Evolutionary conservation across 1,140 invertebrate genomes (phyloP).

Genomic region (Panulirus ornatus): DNA sequence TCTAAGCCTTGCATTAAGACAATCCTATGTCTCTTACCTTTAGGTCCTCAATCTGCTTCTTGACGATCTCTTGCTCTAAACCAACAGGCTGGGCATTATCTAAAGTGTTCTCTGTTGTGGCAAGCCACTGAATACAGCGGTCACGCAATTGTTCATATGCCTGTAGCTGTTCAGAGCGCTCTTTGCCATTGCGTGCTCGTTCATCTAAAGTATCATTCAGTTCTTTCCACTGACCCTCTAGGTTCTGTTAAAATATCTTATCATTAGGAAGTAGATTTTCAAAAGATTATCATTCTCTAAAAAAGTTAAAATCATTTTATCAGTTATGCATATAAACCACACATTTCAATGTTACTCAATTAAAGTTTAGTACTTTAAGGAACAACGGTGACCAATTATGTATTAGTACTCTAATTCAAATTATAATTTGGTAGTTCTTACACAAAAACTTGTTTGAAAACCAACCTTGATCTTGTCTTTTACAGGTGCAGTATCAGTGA

Average conservation of each 20-base stretch:
- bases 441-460: too few relatives aligned
- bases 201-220: constrained; percentile 87
- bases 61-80: constrained; percentile 90
- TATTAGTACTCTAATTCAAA: too few relatives aligned
- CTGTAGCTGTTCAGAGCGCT: constrained; percentile 88
- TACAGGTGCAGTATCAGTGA: constrained; percentile 91
- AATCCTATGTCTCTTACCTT: constrained; percentile 83
- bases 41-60: constrained; percentile 90
- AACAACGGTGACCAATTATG: too few relatives aligned
- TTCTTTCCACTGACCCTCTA: constrained; percentile 94
- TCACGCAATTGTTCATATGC: constrained; percentile 91
- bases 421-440: too few relatives aligned
- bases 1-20: too few relatives aligned
- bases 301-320: too few relatives aligned
- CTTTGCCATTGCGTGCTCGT: constrained; percentile 88
- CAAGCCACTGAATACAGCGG: constrained; percentile 92
- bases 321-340: too few relatives aligned
- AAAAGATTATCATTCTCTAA: too few relatives aligned
- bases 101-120: constrained; percentile 85
- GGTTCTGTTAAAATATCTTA: constrained; percentile 78
- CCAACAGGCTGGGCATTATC: constrained; percentile 88
- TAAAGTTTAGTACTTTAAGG: too few relatives aligned
- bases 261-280: neutral
- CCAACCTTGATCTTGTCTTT: constrained; percentile 89
- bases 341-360: too few relatives aligned